A percentile compares a stretch with the other conserved stretches of the same genome.
Conservation (phyloP, 2,797 vertebrate species). For the Natrix natrix region DNA sequence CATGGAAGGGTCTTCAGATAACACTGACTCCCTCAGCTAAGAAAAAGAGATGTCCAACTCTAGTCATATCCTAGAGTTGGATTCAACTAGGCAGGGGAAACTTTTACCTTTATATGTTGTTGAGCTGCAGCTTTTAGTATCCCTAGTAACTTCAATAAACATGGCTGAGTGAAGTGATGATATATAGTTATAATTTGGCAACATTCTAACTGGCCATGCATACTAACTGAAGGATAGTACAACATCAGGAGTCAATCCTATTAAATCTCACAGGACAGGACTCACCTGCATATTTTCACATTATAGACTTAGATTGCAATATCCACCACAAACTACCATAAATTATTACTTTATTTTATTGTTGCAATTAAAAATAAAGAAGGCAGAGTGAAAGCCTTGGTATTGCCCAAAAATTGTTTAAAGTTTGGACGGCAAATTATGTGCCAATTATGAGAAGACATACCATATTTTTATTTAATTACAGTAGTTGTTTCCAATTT, state of each 20-base stretch:
- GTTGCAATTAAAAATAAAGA: neutral
- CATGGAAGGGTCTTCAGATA: neutral
- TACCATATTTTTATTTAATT: neutral
- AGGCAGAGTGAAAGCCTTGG: neutral
- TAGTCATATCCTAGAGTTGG: neutral
- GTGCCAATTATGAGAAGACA: neutral
- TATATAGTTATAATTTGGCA: neutral
- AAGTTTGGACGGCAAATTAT: neutral
- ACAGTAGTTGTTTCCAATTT: neutral
- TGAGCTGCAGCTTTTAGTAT: neutral
- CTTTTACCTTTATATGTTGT: neutral
- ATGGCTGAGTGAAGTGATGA: neutral
- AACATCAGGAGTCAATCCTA: neutral
- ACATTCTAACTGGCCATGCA: neutral
- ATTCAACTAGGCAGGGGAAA: neutral
- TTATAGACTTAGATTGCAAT: neutral
- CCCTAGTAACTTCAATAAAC: neutral
- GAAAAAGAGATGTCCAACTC: neutral
- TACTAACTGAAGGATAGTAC: neutral
- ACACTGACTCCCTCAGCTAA: neutral
- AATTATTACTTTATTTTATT: neutral
- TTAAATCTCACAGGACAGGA: neutral
- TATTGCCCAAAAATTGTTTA: neutral
- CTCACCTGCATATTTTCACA: neutral
- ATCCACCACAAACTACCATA: neutral